Conservation (phyloP, 1,140 invertebrate species). For the Eriosoma lanigerum region DNA sequence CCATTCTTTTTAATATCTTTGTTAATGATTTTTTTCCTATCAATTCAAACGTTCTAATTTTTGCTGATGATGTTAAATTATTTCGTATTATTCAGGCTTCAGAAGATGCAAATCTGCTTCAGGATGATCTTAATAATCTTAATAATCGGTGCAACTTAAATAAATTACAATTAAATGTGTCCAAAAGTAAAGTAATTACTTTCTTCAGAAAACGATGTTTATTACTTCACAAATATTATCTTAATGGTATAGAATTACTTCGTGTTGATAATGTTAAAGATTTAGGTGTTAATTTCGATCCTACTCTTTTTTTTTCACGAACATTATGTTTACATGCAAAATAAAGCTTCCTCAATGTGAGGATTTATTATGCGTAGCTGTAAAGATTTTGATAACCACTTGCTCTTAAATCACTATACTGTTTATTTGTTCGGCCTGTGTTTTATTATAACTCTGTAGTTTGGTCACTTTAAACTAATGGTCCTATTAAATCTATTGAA, state of each 20-base stretch:
- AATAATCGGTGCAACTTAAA: not conserved
- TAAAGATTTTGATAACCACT: not conserved
- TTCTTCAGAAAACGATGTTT: not conserved
- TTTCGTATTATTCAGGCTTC: not conserved
- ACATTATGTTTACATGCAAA: not conserved
- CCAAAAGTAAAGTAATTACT: not conserved
- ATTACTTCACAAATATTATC: not conserved
- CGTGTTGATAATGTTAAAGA: not conserved
- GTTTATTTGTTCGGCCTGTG: too few species aligned
- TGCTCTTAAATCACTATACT: not conserved
- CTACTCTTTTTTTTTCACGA: not conserved
- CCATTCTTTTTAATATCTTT: not conserved
- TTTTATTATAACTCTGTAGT: too few species aligned
- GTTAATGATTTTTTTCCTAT: not conserved
- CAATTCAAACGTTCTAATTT: not conserved
- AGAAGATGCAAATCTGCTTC: not conserved
- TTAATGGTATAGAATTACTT: not conserved
- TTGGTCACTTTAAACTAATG: too few species aligned
- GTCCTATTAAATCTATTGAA: too few species aligned
- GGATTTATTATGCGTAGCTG: not conserved
- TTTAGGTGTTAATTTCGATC: not conserved
- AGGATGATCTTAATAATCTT: not conserved
- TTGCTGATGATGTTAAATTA: not conserved
- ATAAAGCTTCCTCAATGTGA: not conserved
- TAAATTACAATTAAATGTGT: not conserved